Evolutionary conservation across 2,797 vertebrate genomes (phyloP), one percentile per base, ranked within the genome.

Genomic region (Sebastes matsubarae): DNA sequence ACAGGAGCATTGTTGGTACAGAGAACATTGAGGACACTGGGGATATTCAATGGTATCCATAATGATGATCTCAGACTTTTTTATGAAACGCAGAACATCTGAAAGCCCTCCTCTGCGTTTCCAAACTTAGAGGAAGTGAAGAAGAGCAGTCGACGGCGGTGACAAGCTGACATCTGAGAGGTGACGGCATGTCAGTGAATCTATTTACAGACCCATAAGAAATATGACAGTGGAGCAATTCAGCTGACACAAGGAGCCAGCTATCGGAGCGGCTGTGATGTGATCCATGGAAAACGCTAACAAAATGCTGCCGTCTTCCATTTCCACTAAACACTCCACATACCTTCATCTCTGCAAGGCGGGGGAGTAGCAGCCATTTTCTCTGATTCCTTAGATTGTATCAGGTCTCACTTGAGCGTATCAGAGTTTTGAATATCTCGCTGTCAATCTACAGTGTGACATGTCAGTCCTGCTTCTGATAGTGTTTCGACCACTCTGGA

Each of bases 141-240:
- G 57, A 66, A 57, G 66, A 64, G 32, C 3, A 11, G 42, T 22
- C 18, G 59, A 61, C 32, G 14, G 30, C 3, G 16, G 71, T 73
- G 58, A 69, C 72, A 77, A 60, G 59, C n/a, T 85, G 72, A 79
- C 68, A 68, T 75, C 69, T 67, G 22, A 63, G 60, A 74, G 55
- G 46, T 64, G 71, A 80, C 25, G 30, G 38, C 5, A 3, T 68
- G 79, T 79, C 72, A 72, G 68, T 55, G 36, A 72, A 57, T 68
- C 32, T 68, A 72, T 84, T 72, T 72, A 84, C 61, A 55, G n/a
- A 59, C 27, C 20, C 63, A 68, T 57, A 80, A 65, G 57, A 81
- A 55, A 50, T 38, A 59, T 69, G 80, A 75, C 68, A 57, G 73
- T 6, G 16, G 52, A 80, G 52, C 38, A 71, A 65, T 58, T 70